These are phyloP conservation scores for Chromoteleia sp. DNA, from an alignment of 2,888 invertebrate species.

Conservation along the genomic window DNA sequence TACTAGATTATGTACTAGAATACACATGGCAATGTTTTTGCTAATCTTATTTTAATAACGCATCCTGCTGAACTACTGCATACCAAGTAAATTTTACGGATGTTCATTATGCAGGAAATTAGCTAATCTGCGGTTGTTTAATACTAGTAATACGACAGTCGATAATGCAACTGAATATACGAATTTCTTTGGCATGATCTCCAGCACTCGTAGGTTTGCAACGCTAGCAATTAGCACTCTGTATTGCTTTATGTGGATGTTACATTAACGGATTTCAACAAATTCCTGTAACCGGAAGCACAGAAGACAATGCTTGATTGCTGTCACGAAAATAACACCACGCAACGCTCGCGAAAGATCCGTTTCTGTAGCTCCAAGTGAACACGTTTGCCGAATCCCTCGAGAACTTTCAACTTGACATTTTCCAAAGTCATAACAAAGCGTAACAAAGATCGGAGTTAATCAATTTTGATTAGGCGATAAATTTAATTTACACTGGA, in stretches of 20 bases:
- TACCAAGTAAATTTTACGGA: conserved; percentile 6
- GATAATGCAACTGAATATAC: conserved; percentile 9
- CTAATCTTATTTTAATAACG: conserved; percentile 31
- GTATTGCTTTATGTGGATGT: conserved; percentile 36
- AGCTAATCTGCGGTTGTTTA: not conserved
- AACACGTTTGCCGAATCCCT: too few species aligned
- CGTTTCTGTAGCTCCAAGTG: not conserved
- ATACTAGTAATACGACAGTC: conserved; percentile 16
- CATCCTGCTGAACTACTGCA: conserved; percentile 9
- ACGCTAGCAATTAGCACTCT: conserved; percentile 32
- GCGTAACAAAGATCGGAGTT: too few species aligned
- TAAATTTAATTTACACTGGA: not conserved
- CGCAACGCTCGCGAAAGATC: not conserved
- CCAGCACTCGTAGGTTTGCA: not conserved
- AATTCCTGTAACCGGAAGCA: conserved; percentile 45
- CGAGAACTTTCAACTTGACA: too few species aligned
- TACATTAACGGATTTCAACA: conserved; percentile 50
- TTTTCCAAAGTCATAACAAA: too few species aligned
- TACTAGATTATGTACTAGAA: too few species aligned
- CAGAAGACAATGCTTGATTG: conserved; percentile 51
- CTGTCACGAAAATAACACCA: conserved; percentile 39
- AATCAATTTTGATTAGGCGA: not conserved
- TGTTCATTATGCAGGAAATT: conserved; percentile 35
- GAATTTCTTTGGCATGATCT: not conserved
- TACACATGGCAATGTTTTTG: conserved; percentile 4